Percentiles rank a stretch among this genome's conserved stretches.
phyloP scores from a whole-genome alignment of 2,888 invertebrate species.

The Drosophila prostipennis region DNA sequence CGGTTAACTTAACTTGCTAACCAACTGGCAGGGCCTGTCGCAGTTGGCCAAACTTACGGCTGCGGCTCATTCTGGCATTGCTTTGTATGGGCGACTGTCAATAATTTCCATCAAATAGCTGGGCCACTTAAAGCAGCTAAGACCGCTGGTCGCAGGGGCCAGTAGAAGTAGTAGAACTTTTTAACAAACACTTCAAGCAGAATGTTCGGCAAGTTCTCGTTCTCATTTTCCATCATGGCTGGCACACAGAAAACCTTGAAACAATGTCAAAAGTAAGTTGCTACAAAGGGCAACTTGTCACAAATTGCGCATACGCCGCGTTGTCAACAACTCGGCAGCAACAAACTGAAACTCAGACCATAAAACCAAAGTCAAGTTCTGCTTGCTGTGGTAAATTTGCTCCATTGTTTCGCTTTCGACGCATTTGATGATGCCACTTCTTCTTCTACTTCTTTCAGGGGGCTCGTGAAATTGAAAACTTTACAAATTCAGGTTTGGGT shows the following conservation, averaged over 20 bases:
- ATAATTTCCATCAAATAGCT: constrained; percentile 43
- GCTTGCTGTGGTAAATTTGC: constrained; percentile 38
- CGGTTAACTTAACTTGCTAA: constrained; percentile 25
- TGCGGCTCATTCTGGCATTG: constrained; percentile 1
- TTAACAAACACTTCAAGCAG: constrained; percentile 39
- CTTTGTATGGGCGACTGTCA: constrained; percentile 23
- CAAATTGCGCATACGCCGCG: constrained; percentile 52
- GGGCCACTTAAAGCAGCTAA: constrained; percentile 32
- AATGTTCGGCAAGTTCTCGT: constrained; percentile 39
- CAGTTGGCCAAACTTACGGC: constrained; percentile 27
- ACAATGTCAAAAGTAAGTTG: constrained; percentile 49
- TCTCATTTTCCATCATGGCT: constrained; percentile 1
- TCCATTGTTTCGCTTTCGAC: constrained; percentile 47
- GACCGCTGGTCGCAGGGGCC: constrained; percentile 14
- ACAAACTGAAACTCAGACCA: constrained; percentile 28
- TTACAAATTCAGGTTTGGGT: constrained; percentile 42
- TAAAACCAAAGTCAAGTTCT: constrained; percentile 44
- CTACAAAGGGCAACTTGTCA: constrained; percentile 51
- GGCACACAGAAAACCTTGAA: constrained; percentile 25
- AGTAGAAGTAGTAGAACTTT: constrained; percentile 19
- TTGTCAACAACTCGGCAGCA: constrained; percentile 28
- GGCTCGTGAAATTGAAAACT: constrained; percentile 43
- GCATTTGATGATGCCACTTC: constrained; percentile 46
- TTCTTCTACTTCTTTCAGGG: neutral
- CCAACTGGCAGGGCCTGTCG: constrained; percentile 11